A percentile compares a stretch with the other conserved stretches of the same genome.
These are phyloP conservation scores for Pocota personata DNA, from an alignment of 2,888 invertebrate species.

Conservation along the genomic window DNA sequence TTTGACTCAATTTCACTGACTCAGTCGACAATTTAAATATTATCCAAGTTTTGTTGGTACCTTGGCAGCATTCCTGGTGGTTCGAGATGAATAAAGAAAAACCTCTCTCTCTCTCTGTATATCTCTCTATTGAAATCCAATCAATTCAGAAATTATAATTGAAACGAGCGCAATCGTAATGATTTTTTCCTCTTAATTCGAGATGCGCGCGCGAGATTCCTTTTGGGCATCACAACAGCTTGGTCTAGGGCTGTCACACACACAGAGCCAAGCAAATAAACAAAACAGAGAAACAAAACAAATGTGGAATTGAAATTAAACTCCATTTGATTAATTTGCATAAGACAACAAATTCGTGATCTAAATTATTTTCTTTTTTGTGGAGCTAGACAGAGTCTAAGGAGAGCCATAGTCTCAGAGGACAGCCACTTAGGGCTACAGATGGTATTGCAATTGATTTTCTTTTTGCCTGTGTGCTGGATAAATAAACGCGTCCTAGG, in stretches of 20 bases:
- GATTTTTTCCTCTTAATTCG: conserved; percentile 48
- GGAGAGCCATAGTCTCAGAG: neutral
- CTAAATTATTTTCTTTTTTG: conserved; percentile 80
- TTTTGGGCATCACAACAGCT: conserved; percentile 33
- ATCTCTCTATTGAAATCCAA: conserved; percentile 31
- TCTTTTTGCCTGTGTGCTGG: neutral
- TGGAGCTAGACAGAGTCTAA: conserved; percentile 22
- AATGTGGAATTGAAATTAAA: conserved; percentile 74
- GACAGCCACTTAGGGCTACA: conserved; percentile 78
- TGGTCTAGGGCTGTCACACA: conserved; percentile 14
- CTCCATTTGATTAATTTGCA: conserved; percentile 83
- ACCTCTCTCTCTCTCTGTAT: neutral
- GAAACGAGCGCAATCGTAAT: conserved; percentile 64
- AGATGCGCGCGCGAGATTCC: conserved; percentile 61
- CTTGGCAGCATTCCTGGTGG: conserved; percentile 20
- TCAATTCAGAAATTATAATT: conserved; percentile 72
- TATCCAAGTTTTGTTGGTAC: neutral
- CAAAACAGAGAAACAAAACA: conserved; percentile 49
- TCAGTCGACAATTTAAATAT: conserved; percentile 53
- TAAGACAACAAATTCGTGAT: conserved; percentile 83
- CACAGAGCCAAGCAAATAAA: neutral
- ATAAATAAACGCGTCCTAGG: conserved; percentile 33
- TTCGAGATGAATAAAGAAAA: neutral
- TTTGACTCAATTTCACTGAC: conserved; percentile 4
- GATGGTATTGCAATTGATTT: conserved; percentile 66